Evolutionary conservation across 2,797 vertebrate genomes (phyloP), one percentile per base, ranked within the genome.

Genomic region (Etheostoma nigrum): DNA sequence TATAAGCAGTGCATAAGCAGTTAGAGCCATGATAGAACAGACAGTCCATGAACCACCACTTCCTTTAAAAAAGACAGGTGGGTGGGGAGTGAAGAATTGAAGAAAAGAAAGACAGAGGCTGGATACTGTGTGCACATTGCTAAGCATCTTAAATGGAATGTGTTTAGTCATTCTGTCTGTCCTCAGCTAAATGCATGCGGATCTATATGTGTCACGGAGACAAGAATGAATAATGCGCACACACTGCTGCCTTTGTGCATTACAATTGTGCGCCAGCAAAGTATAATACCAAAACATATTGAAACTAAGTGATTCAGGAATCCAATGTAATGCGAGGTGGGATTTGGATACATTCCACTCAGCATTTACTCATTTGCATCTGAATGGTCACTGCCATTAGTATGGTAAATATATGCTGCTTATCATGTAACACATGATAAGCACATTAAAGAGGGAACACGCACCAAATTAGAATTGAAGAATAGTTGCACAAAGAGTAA

Each of bases 391-490:
- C 33, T 14, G 15, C 84, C 74, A 82, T 89, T 88, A 88, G 86
- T 81, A 90, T 86, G 88, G 84, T 90, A 90, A 91, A 90, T 84
- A 82, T 85, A n/a, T n/a, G n/a, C n/a, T n/a, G n/a, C n/a, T n/a
- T n/a, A n/a, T n/a, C n/a, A n/a, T n/a, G 87, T 87, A 86, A 86
- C 85, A 88, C 81, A 81, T 65, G 72, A 89, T 90, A 84, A 92
- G 80, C 84, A 72, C 85, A 78, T 89, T 89, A 77, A 81, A 86
- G 73, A 74, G 54, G 67, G 76, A 76, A 75, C 74, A 53, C 21
- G 21, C 78, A 86, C 53, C 67, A 81, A 85, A 84, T 89, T 82
- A 75, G 78, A 67, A 79, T 82, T 12, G 11, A 60, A 75, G 76
- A 86, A 79, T 51, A 73, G 76, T 68, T 48, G 60, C 48, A 33